These are phyloP conservation scores for Chymomyza procnemis DNA, from an alignment of 2,888 invertebrate species.

Conservation along the genomic window DNA sequence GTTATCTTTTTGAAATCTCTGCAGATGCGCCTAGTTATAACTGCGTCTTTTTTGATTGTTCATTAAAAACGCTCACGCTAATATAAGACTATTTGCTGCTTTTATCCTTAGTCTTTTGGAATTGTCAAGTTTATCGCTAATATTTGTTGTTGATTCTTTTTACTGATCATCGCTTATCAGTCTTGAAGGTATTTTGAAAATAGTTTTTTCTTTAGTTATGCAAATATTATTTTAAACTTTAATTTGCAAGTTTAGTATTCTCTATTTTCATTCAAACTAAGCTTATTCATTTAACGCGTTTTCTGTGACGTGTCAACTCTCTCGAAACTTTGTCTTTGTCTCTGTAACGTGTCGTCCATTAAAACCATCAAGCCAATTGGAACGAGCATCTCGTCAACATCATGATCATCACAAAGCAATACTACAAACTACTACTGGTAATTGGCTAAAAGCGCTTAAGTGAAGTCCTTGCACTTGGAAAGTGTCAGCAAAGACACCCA, in stretches of 20 bases:
- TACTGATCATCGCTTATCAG: neutral
- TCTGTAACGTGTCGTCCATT: conserved; percentile 41
- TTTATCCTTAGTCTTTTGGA: too few species aligned
- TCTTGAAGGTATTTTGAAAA: neutral
- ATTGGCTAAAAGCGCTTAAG: conserved; percentile 57
- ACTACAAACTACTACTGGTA: conserved; percentile 56
- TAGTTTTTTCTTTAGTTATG: neutral
- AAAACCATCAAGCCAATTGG: conserved; percentile 56
- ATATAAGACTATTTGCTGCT: too few species aligned
- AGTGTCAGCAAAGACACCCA: conserved; percentile 10
- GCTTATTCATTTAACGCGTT: neutral
- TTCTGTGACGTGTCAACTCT: conserved; percentile 20
- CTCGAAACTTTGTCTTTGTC: conserved; percentile 4
- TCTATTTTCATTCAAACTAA: neutral
- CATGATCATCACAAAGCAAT: conserved; percentile 61
- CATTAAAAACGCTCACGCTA: too few species aligned
- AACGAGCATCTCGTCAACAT: conserved; percentile 43
- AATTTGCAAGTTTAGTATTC: neutral
- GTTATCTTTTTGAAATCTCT: too few species aligned
- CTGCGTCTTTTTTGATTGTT: too few species aligned
- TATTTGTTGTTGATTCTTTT: neutral
- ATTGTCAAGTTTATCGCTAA: too few species aligned
- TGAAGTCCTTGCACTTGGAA: conserved; percentile 18
- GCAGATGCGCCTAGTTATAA: too few species aligned
- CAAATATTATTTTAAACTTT: neutral